These are phyloP conservation scores for Erannis defoliaria DNA, from an alignment of 2,888 invertebrate genomes.

Conservation along the genomic window DNA sequence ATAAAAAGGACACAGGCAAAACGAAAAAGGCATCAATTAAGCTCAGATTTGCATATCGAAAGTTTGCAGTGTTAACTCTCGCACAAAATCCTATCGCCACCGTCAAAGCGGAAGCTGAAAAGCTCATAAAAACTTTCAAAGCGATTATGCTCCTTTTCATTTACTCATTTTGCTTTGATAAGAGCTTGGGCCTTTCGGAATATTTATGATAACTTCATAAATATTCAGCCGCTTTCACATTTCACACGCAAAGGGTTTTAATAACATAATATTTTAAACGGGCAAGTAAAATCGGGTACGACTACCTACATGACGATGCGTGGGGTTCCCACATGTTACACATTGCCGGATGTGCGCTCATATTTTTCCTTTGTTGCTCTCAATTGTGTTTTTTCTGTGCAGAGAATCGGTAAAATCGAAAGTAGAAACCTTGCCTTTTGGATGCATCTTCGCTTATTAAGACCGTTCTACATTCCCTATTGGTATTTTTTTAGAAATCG, in stretches of 20 bases:
- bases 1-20: conserved; percentile 44
- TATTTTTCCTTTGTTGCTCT: conserved; percentile 62
- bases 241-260: conserved; percentile 65
- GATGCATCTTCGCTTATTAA: conserved; percentile 42
- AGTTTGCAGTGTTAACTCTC: conserved; percentile 60
- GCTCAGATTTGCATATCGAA: conserved; percentile 64
- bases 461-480: conserved; percentile 41
- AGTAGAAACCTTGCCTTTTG: conserved; percentile 59
- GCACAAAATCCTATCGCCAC: conserved; percentile 59
- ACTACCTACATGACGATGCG: conserved; percentile 53
- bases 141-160: conserved; percentile 68
- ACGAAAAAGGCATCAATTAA: conserved; percentile 51
- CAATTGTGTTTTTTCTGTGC: conserved; percentile 68
- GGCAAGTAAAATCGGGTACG: conserved; percentile 50
- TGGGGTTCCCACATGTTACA: conserved; percentile 49
- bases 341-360: conserved; percentile 57
- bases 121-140: conserved; percentile 71
- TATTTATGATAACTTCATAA: conserved; percentile 71
- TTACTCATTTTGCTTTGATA: conserved; percentile 63
- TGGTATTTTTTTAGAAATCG: conserved; percentile 47
- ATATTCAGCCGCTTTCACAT: conserved; percentile 77
- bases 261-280: conserved; percentile 54
- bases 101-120: conserved; percentile 53
- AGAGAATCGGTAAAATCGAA: conserved; percentile 70
- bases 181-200: conserved; percentile 57